Evolutionary conservation across 2,113 vertebrate species (phyloP).

Genomic region (Pycnonotus jocosus): DNA sequence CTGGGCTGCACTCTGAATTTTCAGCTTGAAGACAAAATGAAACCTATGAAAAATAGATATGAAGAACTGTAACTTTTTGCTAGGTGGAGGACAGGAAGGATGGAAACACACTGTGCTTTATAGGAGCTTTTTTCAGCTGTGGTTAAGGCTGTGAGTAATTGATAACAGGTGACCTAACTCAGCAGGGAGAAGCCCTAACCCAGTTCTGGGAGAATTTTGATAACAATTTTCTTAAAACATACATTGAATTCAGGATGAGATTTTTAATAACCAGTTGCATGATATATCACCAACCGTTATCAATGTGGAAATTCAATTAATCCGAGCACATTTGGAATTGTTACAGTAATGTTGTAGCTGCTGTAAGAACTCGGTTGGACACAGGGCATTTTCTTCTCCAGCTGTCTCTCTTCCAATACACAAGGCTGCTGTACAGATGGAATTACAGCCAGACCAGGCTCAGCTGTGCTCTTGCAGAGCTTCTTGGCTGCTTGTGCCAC

Average conservation of each 20-base stretch:
- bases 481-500: background rate
- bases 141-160: background rate
- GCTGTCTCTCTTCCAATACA: background rate
- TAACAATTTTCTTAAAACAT: rapidly evolving
- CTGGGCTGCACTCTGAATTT: background rate
- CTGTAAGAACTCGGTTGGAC: background rate
- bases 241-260: background rate
- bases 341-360: background rate
- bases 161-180: background rate
- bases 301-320: background rate
- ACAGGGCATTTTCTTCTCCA: background rate
- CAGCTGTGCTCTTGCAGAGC: background rate
- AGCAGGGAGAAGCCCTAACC: background rate
- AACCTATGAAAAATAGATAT: background rate
- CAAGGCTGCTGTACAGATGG: background rate
- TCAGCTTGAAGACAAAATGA: background rate
- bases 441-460: background rate
- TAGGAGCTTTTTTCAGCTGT: background rate
- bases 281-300: background rate
- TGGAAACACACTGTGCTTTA: background rate
- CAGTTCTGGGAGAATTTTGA: background rate
- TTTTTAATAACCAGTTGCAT: background rate
- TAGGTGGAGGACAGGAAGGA: background rate
- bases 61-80: background rate
- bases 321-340: background rate